Evolutionary conservation across 30 jellyfish, hydroid and myxozoan genomes (phyloP).

Genomic region (Nemopilema nomurai): DNA sequence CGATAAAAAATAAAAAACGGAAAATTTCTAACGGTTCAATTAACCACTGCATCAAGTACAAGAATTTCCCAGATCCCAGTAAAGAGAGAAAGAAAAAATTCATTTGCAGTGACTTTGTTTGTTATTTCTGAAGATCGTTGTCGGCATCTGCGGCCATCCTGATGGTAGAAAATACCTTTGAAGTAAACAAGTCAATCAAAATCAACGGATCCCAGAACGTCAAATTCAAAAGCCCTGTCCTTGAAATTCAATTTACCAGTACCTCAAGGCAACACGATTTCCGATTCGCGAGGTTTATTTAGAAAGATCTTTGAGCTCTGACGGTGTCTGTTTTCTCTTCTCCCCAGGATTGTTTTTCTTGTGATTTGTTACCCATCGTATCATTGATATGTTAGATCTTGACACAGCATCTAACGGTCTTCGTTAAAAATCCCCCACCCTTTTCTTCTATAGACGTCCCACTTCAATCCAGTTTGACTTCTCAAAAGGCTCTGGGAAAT

Average conservation of each 20-base stretch:
- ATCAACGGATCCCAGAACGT: slow-evolving; percentile 7
- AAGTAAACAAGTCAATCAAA: slow-evolving; percentile 50
- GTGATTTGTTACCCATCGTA: slow-evolving; percentile 8
- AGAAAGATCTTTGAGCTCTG: slow-evolving; percentile 1
- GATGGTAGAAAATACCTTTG: slow-evolving; percentile 17
- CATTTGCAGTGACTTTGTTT: background rate
- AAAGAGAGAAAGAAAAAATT: background rate
- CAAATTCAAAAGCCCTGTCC: slow-evolving; percentile 10
- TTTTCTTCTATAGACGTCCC: background rate
- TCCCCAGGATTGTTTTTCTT: slow-evolving; percentile 10
- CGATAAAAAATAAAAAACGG: too few species aligned
- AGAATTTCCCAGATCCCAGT: background rate
- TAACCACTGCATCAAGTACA: background rate
- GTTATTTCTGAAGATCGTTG: slow-evolving; percentile 13
- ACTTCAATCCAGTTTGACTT: background rate
- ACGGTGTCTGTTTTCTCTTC: slow-evolving; percentile 45
- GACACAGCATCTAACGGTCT: slow-evolving; percentile 54
- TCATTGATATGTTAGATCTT: slow-evolving; percentile 29
- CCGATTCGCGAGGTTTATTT: slow-evolving; percentile 41
- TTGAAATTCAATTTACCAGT: background rate
- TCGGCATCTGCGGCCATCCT: slow-evolving; percentile 26
- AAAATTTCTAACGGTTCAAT: too few species aligned
- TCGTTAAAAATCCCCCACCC: background rate
- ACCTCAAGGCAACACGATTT: slow-evolving; percentile 31
- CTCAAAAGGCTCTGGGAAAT: background rate